A percentile compares a stretch with the other conserved stretches of the same genome.
These are phyloP conservation scores for Pocillopora grandis DNA, from an alignment of 92 coral and sea anemone species.

Conservation along the genomic window DNA sequence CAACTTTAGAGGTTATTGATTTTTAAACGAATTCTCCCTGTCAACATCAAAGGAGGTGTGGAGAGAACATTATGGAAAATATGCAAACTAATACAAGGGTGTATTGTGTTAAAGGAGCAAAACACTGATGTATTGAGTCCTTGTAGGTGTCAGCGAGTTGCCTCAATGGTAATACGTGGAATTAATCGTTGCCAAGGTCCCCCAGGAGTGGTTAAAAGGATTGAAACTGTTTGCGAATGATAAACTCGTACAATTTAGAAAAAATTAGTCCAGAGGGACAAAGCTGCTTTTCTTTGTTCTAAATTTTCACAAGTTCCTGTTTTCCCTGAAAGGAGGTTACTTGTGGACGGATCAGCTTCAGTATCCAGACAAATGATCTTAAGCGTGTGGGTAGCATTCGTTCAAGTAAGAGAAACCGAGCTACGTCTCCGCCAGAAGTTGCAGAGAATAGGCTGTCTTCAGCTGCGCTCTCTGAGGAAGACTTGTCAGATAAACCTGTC, in stretches of 20 bases:
- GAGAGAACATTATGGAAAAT: no score
- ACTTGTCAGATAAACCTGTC: constrained; percentile 72
- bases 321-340: constrained; percentile 71
- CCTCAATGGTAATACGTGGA: no score
- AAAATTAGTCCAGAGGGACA: neutral
- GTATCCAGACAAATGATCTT: constrained; percentile 72
- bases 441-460: constrained; percentile 62
- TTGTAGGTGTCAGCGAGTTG: no score
- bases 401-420: constrained; percentile 74
- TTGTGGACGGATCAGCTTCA: constrained; percentile 85
- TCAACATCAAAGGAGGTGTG: no score
- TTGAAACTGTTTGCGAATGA: neutral
- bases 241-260: no score
- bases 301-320: neutral
- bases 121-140: no score
- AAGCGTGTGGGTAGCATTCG: constrained; percentile 64
- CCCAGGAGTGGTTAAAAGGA: neutral
- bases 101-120: no score
- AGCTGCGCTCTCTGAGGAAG: constrained; percentile 82
- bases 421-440: constrained; percentile 63
- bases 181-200: no score
- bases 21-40: no score
- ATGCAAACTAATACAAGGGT: no score
- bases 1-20: no score
- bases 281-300: neutral